phyloP scores from a whole-genome alignment of 2,888 invertebrate genomes.

The Tachina grossa region DNA sequence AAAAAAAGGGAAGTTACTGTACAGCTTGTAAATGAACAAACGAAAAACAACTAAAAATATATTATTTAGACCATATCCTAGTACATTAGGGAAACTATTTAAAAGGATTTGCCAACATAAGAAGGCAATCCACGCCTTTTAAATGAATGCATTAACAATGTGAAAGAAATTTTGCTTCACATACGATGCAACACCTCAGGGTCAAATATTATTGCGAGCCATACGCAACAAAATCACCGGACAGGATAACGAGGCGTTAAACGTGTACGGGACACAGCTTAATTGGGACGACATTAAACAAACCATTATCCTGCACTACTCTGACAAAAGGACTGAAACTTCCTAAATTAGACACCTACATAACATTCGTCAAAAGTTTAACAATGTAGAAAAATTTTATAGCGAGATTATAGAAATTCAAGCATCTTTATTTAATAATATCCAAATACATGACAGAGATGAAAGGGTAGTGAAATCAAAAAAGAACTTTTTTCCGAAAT shows the following conservation, averaged over 20 bases:
- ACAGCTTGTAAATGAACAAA: constrained; percentile 9
- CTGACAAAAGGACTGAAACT: not conserved
- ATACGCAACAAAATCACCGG: constrained; percentile 18
- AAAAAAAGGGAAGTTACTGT: not conserved
- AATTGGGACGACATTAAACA: constrained; percentile 6
- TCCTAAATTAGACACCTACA: constrained; percentile 69
- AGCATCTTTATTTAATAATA: constrained; percentile 68
- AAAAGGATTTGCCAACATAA: not conserved
- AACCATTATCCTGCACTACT: not conserved
- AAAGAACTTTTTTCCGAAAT: constrained; percentile 70
- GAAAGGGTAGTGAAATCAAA: constrained; percentile 66
- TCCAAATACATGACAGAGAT: constrained; percentile 70
- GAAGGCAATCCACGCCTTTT: too few relatives aligned
- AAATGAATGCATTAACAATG: not conserved
- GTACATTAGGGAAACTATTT: not conserved
- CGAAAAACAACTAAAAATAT: not conserved
- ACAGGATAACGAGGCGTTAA: constrained; percentile 2
- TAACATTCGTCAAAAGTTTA: constrained; percentile 56
- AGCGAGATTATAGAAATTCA: constrained; percentile 72
- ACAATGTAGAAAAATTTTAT: constrained; percentile 70
- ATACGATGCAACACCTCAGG: constrained; percentile 40
- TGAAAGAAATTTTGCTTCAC: constrained; percentile 13
- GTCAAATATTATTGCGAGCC: constrained; percentile 2
- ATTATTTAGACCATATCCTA: constrained; percentile 2
- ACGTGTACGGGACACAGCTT: constrained; percentile 5